Percentiles rank a stretch among this genome's conserved stretches.
phyloP scores from a whole-genome alignment of 2,797 vertebrate genomes.

The Gymnothorax javanicus region DNA sequence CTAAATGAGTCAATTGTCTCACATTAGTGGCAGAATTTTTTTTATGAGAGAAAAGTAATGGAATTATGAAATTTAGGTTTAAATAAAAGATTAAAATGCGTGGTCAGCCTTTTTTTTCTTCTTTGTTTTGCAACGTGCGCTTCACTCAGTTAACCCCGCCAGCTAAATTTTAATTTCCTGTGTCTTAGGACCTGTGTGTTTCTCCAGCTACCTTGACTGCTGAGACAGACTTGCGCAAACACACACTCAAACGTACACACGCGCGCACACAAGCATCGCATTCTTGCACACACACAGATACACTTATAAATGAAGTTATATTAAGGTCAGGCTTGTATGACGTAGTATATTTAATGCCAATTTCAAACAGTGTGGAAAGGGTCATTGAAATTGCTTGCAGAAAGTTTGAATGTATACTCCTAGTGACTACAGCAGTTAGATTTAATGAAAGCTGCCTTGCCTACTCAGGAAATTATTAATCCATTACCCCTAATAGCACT shows the following conservation, averaged over 20 bases:
- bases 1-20: no score
- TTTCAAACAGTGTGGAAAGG: background rate
- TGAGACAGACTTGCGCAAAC: background rate
- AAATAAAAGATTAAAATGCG: no score
- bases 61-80: no score
- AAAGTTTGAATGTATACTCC: background rate
- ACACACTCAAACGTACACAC: background rate
- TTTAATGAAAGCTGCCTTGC: background rate
- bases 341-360: background rate
- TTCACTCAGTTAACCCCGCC: constrained; percentile 35
- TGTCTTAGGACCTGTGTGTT: constrained; percentile 11
- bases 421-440: background rate
- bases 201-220: constrained; percentile 25
- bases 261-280: background rate
- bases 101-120: no score
- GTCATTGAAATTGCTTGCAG: background rate
- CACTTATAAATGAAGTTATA: background rate
- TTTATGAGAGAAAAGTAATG: no score
- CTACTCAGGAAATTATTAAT: background rate
- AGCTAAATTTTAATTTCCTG: constrained; percentile 39
- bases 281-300: background rate
- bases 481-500: background rate
- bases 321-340: background rate
- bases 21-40: no score
- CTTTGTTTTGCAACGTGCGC: constrained; percentile 20